Evolutionary conservation across 2,797 vertebrate genomes (phyloP).

Genomic region (Pampus argenteus): DNA sequence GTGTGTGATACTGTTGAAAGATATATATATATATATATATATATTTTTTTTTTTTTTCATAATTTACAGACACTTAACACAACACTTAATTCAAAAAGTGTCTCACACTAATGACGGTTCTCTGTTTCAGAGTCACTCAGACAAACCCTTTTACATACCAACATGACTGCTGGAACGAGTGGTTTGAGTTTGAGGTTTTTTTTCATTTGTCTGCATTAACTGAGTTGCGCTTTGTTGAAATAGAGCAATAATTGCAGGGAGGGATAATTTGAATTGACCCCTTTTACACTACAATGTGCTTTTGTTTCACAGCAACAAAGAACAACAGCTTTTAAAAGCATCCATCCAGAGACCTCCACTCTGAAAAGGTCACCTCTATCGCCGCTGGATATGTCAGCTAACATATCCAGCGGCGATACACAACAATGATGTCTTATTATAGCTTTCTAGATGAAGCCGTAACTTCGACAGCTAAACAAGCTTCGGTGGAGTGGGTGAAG

Average conservation of each 20-base stretch:
- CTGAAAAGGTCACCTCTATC: constrained; percentile 48
- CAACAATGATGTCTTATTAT: constrained; percentile 18
- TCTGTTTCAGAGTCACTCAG: constrained; percentile 11
- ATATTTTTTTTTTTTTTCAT: too few species aligned
- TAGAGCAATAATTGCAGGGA: constrained; percentile 42
- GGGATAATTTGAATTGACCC: constrained; percentile 41
- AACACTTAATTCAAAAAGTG: too few species aligned
- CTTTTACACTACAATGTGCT: constrained; percentile 30
- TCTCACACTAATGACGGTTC: not conserved
- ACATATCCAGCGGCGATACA: too few species aligned
- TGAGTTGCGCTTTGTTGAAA: constrained; percentile 31
- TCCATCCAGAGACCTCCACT: constrained; percentile 40
- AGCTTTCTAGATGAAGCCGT: not conserved
- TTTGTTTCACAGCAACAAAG: constrained; percentile 45
- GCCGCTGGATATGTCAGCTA: constrained; percentile 38
- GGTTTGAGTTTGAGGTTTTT: too few species aligned
- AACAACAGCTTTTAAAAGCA: constrained; percentile 57
- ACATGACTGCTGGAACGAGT: not conserved
- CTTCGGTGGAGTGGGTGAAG: constrained; percentile 1
- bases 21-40: too few species aligned
- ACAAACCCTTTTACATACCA: constrained; percentile 10
- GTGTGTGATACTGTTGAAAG: too few species aligned
- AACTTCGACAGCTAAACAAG: constrained; percentile 10
- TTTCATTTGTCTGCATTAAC: constrained; percentile 27
- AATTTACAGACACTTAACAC: too few species aligned